Base-by-base conservation (phyloP, 2,113 vertebrate species). In the Equus przewalskii region DNA sequence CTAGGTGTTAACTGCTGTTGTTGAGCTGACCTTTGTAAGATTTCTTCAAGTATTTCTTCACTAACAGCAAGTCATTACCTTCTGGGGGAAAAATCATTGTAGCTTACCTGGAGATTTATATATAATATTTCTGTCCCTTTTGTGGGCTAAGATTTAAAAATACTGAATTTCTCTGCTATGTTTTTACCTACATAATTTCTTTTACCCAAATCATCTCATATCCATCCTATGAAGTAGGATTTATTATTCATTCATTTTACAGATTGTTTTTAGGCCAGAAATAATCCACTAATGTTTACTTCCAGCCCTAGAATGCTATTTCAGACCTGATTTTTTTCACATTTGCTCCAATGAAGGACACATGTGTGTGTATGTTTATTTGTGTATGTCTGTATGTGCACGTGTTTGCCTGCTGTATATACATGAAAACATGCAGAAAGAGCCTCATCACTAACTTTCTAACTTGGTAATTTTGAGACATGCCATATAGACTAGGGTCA, bases 401-500 rank as follows among this genome's bases (percentile, higher is more conserved):
- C 56, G 41, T 67, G n/a, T 92, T 54, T 92, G 7, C 22, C 21
- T 83, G 46, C 24, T 82, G 41, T 3, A 83, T 56, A 26, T 82
- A 56, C 5, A 11, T 54, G 16, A 3, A 89, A 88, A 49, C 26
- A 81, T 91, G 15, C n/a, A 89, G 69, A 79, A 67, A 56, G 19
- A 65, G 26, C 28, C 30, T 80, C n/a, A 84, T 3, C 41, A 62
- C 5, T 62, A n/a, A 93, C 67, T 89, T 89, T 73, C 41, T 83
- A 84, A 73, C 84, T 91, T 91, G 16, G 11, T 80, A 44, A 88
- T 94, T 97, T 93, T 94, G 62, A 93, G 64, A 95, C 22, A 49
- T 76, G 58, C 22, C 64, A 88, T 56, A 60, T 54, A 91, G 21
- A 88, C 85, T 46, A 76, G n/a, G 70, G 76, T 7, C 24, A 83